Evolutionary conservation across 2,888 invertebrate genomes (phyloP).

Genomic region (Acanthoscelides obtectus): DNA sequence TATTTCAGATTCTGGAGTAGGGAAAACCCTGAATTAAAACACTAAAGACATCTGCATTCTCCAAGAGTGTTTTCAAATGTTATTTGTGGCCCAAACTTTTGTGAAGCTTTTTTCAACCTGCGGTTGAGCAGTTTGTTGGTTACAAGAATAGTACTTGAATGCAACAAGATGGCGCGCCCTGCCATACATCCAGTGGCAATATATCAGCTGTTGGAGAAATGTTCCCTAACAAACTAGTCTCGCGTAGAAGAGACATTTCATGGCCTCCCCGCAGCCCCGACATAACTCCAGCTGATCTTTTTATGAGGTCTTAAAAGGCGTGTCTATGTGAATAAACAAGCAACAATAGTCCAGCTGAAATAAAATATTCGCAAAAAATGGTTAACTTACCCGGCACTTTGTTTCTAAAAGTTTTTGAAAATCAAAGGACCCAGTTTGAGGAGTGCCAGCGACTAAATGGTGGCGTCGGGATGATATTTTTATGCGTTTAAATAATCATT

Average conservation of each 20-base stretch:
- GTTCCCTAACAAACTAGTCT: constrained; percentile 1
- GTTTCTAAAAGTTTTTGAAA: background rate
- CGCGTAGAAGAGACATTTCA: constrained; percentile 2
- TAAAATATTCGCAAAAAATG: constrained; percentile 1
- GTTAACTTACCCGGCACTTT: background rate
- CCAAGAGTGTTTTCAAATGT: constrained; percentile 11
- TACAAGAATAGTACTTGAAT: constrained; percentile 5
- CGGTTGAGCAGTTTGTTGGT: constrained; percentile 4
- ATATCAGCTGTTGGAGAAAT: background rate
- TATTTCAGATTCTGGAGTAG: constrained; percentile 17
- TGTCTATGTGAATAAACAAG: background rate
- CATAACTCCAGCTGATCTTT: background rate
- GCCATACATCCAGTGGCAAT: constrained; percentile 2
- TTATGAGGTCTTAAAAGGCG: background rate
- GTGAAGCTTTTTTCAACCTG: constrained; percentile 5
- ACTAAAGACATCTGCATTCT: constrained; percentile 12
- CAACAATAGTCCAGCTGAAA: constrained; percentile 1
- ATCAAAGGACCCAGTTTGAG: background rate
- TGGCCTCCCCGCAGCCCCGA: background rate
- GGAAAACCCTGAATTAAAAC: constrained; percentile 15
- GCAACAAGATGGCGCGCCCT: constrained; percentile 5
- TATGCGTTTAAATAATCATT: background rate
- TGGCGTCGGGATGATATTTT: background rate
- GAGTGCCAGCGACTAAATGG: background rate
- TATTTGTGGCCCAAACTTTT: constrained; percentile 11